Base-by-base conservation (phyloP, 2,113 vertebrate species). In the Dunckerocampus dactyliophorus region DNA sequence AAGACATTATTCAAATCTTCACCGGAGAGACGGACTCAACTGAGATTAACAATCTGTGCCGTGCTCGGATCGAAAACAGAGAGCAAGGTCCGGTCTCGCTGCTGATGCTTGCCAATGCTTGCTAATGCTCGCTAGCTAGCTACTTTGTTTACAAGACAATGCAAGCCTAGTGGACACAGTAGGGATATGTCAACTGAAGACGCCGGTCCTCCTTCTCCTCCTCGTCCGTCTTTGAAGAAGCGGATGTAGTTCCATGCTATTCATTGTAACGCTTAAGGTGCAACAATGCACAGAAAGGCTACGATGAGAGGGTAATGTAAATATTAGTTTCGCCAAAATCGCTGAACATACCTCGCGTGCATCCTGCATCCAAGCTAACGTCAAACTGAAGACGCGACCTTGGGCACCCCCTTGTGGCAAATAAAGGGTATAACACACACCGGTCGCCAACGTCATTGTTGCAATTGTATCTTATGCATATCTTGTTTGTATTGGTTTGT, bases 81-180 rank as follows among this genome's bases (percentile, higher is more conserved):
- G 63, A 53, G 39, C 62, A 67, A 70, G 63, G 63, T 78, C 43
- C 79, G 65, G 22, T 14, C 39, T 4, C 11, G 14, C 58, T 49
- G 28, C 37, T 56, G 77, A 56, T 51, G 82, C 82, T 83, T 48
- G 5, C 16, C 2, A 75, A 39, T 47, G 5, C 12, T 42, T 42
- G 54, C 54, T 56, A 56, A 9, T 42, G 54, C 54, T 21, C 20
- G 8, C 75, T 77, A 76, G 73, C 79, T 79, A 82, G 76, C 82
- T 48, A 80, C 81, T 64, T 77, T 84, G 86, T 84, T 81, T 82
- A 84, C 81, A 77, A 59, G 82, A 88, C 77, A 81, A 83, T 80
- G 55, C 78, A 70, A 70, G 80, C 83, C 83, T 71, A 77, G 73
- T 6, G 65, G 22, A 46, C 57, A 53, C 45, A 39, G 2, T 24